These are phyloP conservation scores for Taxidea taxus DNA, from an alignment of 2,113 vertebrate genomes.

Conservation along the genomic window DNA sequence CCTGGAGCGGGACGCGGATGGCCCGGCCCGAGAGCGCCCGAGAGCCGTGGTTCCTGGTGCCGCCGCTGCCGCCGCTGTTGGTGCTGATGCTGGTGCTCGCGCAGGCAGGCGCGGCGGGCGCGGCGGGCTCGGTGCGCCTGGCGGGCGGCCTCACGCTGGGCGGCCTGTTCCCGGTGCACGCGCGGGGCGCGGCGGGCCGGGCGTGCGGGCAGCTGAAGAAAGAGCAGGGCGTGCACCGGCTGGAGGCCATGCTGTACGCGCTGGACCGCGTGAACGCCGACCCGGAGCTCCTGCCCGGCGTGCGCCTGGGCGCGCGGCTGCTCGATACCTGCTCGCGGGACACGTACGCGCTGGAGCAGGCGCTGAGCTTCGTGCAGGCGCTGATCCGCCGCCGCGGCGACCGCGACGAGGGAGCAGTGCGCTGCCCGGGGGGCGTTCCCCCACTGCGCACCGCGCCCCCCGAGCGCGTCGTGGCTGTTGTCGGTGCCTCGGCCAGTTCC, in stretches of 20 bases:
- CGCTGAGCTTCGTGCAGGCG: conserved; percentile 93
- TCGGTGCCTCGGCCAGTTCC: conserved; percentile 92
- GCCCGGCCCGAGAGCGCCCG: not conserved
- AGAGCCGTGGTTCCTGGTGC: not conserved
- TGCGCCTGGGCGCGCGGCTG: conserved; percentile 91
- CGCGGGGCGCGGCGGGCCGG: conserved; percentile 87
- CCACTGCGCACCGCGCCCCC: conserved; percentile 89
- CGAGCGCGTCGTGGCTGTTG: conserved; percentile 89
- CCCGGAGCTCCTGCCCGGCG: conserved; percentile 90
- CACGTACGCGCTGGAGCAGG: conserved; percentile 94
- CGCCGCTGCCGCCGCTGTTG: not conserved
- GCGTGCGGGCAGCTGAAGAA: conserved; percentile 91
- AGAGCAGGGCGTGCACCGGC: conserved; percentile 92
- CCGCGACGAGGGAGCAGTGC: conserved; percentile 85
- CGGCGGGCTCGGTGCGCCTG: conserved; percentile 89
- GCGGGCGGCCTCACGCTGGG: conserved; percentile 92
- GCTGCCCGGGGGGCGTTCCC: conserved; percentile 88
- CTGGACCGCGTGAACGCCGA: conserved; percentile 93
- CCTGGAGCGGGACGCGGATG: not conserved
- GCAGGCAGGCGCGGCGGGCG: conserved; percentile 48
- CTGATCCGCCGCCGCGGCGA: conserved; percentile 87
- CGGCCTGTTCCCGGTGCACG: conserved; percentile 91
- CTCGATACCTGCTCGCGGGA: conserved; percentile 93
- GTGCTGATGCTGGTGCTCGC: not conserved
- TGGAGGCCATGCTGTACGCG: conserved; percentile 95